A percentile compares a stretch with the other conserved stretches of the same genome.
Conservation (phyloP, 1,140 invertebrate species). For the Rhyzopertha dominica region DNA sequence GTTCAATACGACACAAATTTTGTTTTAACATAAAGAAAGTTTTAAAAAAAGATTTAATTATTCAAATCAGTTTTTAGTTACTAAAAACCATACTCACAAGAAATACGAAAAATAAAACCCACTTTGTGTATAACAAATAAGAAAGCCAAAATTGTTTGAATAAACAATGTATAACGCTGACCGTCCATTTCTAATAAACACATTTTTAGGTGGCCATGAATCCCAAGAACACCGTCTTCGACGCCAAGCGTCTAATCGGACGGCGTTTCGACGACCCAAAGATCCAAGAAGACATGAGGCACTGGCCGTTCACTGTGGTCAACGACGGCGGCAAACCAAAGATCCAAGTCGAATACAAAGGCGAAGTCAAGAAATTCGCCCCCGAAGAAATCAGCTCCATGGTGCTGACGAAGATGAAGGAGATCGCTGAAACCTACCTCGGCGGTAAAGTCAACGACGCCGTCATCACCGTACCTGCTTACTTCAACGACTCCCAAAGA, state of each 20-base stretch:
- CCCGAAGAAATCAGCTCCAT: constrained; percentile 81
- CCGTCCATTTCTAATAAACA: background rate
- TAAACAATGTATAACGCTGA: background rate
- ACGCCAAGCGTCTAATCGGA: constrained; percentile 57
- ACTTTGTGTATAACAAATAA: no score
- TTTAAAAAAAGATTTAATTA: no score
- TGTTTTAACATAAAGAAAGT: no score
- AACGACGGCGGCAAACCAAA: constrained; percentile 68
- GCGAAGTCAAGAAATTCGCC: constrained; percentile 67
- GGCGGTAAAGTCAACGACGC: constrained; percentile 56
- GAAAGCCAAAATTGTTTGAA: no score
- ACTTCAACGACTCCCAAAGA: constrained; percentile 43
- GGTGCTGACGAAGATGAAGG: constrained; percentile 60
- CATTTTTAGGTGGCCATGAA: constrained; percentile 52
- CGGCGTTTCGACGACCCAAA: constrained; percentile 63
- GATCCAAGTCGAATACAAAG: constrained; percentile 71
- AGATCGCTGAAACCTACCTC: constrained; percentile 55
- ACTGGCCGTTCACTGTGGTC: constrained; percentile 74
- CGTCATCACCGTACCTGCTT: constrained; percentile 64
- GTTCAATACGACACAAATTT: no score
- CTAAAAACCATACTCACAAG: no score
- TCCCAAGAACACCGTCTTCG: constrained; percentile 80
- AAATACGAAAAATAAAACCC: no score
- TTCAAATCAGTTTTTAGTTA: no score
- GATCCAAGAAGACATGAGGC: constrained; percentile 69